Conservation (phyloP, 2,797 vertebrate genomes). For the Aselliscus stoliczkanus region DNA sequence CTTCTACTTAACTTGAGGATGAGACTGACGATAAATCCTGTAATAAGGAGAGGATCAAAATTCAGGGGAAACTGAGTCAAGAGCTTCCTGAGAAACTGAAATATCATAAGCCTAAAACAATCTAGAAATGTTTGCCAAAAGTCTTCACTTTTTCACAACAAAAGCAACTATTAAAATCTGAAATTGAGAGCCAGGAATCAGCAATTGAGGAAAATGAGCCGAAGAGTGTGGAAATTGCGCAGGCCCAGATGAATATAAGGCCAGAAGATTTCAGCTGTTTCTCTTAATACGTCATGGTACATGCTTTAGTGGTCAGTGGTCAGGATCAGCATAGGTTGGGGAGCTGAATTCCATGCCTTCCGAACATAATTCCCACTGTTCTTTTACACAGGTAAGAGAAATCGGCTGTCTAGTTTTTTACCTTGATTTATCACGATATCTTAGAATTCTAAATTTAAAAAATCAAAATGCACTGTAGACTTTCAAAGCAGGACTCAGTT, state of each 20-base stretch:
- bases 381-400: background rate
- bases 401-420: background rate
- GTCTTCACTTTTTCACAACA: no score
- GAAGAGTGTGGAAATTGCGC: accelerated
- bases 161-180: background rate
- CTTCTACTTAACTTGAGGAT: background rate
- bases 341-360: accelerated
- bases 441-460: background rate
- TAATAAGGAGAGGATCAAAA: background rate
- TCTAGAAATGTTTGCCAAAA: background rate
- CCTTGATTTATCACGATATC: background rate
- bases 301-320: accelerated
- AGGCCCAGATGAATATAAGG: background rate
- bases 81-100: background rate
- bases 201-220: background rate
- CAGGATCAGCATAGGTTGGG: background rate
- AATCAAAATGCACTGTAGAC: background rate
- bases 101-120: background rate
- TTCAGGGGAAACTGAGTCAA: background rate
- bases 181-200: background rate
- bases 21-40: background rate
- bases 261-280: accelerated
- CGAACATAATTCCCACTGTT: background rate
- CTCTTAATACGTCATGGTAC: accelerated
- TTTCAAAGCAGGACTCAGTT: background rate